Evolutionary conservation across 2,797 vertebrate species (phyloP).

Genomic region (Argya squamiceps): DNA sequence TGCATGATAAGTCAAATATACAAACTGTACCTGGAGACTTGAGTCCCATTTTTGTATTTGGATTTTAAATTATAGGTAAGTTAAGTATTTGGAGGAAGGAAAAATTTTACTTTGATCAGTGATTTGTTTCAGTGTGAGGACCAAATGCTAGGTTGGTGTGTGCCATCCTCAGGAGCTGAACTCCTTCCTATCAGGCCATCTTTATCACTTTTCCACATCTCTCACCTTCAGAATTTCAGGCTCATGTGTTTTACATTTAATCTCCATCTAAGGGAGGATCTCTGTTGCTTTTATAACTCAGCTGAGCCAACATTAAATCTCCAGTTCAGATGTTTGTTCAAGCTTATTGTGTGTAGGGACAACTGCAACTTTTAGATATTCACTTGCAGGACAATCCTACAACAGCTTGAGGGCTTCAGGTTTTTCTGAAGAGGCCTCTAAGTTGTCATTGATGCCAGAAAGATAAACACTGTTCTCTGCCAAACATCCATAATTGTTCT

Average conservation of each 20-base stretch:
- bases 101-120: background rate
- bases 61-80: background rate
- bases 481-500: background rate
- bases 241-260: background rate
- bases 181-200: fast-evolving
- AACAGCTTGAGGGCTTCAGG: background rate
- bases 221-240: background rate
- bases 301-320: background rate
- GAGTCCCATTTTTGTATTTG: background rate
- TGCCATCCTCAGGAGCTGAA: background rate
- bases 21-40: background rate
- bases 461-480: background rate
- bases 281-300: background rate
- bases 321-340: background rate
- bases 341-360: background rate
- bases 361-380: background rate
- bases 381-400: background rate
- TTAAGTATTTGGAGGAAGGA: background rate
- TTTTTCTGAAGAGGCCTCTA: background rate
- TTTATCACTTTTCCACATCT: background rate
- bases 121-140: background rate
- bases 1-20: background rate
- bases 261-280: background rate
- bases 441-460: background rate
- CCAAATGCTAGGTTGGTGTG: background rate